Percentiles rank a stretch among this genome's conserved stretches.
Conservation (phyloP, 2,888 invertebrate species). For the Sturmia bella region DNA sequence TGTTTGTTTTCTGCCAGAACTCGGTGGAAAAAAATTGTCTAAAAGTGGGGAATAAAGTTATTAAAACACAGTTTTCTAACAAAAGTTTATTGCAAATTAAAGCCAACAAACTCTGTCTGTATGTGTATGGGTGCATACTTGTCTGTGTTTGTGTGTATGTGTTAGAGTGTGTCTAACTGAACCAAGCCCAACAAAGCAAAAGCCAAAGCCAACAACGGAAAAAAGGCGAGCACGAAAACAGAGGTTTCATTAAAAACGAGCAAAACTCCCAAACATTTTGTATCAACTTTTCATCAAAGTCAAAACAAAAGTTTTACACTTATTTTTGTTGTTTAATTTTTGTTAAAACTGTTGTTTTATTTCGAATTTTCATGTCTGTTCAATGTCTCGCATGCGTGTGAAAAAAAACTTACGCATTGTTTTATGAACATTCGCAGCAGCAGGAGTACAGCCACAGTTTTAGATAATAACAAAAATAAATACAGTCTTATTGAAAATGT, state of each 20-base stretch:
- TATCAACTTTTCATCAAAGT: conserved; percentile 68
- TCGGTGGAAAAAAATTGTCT: conserved; percentile 35
- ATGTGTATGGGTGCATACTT: neutral
- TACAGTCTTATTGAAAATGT: conserved; percentile 60
- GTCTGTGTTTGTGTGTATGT: neutral
- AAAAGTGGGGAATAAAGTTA: conserved; percentile 70
- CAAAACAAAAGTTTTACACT: conserved; percentile 71
- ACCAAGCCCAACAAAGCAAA: conserved; percentile 49
- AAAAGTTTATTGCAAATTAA: conserved; percentile 70
- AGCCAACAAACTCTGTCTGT: conserved; percentile 62
- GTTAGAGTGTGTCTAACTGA: conserved; percentile 39
- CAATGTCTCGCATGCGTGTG: conserved; percentile 70
- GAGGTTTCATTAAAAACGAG: conserved; percentile 59
- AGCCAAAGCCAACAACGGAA: conserved; percentile 37
- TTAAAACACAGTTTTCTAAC: conserved; percentile 69
- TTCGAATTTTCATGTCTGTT: conserved; percentile 63
- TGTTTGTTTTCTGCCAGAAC: conserved; percentile 61
- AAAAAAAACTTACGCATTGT: conserved; percentile 63
- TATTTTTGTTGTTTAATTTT: conserved; percentile 45
- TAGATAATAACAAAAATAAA: neutral
- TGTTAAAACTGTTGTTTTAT: conserved; percentile 30
- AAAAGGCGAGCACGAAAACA: conserved; percentile 44
- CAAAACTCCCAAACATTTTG: conserved; percentile 65
- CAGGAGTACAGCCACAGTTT: neutral
- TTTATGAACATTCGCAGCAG: neutral